Evolutionary conservation across 2,797 vertebrate genomes (phyloP), one percentile per base, ranked within the genome.

Genomic region (Clarias fuscus): DNA sequence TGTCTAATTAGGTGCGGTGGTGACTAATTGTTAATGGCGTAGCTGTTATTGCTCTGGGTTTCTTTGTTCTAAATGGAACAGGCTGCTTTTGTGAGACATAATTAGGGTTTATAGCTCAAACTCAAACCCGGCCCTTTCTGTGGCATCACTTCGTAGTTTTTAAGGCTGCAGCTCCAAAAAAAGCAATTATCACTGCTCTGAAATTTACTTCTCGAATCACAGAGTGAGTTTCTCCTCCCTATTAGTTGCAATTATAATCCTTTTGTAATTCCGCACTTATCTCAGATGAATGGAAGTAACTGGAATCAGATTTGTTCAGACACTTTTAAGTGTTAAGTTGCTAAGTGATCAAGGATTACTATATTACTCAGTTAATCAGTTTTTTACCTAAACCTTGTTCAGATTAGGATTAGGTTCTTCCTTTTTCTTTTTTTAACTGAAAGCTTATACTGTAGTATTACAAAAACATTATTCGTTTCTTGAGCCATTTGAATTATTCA

Each of bases 71-170:
- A 97, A 96, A 95, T 95, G 94, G 94, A 96, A 96, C 95, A 93
- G 93, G 92, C 91, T 93, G 91, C 94, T 96, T 94, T 97, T 97
- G 95, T 96, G 94, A 94, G 95, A 94, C 94, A 96, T 97, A 98
- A 98, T 98, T 97, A 96, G 95, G 93, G 96, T 98, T 97, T 97
- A 97, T 97, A 95, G 95, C 95, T 93, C 92, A 96, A 95, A 86
- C 95, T 96, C 96, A 92, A 94, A 94, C 92, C 85, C 20, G 93
- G 85, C 90, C 90, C 92, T n/a, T 96, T 95, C 94, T 95, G 93
- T 94, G 92, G 82, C 27, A 91, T 86, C 92, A 92, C 90, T 78
- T 96, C 95, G 94, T 83, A 89, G 91, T 94, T 97, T 86, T 96
- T 95, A 95, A 95, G 94, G 94, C 96, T 92, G 90, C 92, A 92